A percentile compares a stretch with the other conserved stretches of the same genome.
Conservation (phyloP, 2,797 vertebrate species). For the Botia almorhae region DNA sequence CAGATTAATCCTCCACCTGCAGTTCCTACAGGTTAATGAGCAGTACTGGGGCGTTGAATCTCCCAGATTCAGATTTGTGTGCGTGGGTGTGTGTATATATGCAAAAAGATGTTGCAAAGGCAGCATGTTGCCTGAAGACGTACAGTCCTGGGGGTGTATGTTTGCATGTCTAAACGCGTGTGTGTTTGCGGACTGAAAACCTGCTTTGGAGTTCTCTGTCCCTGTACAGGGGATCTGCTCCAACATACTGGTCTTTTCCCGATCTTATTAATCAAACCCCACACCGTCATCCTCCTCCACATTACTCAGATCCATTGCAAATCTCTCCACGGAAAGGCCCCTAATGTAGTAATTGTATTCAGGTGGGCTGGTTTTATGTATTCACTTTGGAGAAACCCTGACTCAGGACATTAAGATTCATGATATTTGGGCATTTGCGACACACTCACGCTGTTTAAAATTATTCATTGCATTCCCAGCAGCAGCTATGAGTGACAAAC, state of each 20-base stretch:
- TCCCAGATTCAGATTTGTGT: constrained; percentile 66
- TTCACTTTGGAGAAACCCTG: constrained; percentile 68
- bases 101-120: constrained; percentile 62
- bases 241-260: constrained; percentile 54
- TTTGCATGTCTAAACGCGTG: constrained; percentile 51
- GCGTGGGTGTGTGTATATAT: constrained; percentile 54
- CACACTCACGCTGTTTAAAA: constrained; percentile 67
- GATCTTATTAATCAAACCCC: constrained; percentile 67
- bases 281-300: constrained; percentile 61
- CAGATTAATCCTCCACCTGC: constrained; percentile 47
- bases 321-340: constrained; percentile 74
- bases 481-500: constrained; percentile 67
- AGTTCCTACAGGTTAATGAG: constrained; percentile 79
- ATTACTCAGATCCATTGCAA: constrained; percentile 73
- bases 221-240: constrained; percentile 26
- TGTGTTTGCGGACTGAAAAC: constrained; percentile 26
- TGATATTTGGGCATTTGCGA: constrained; percentile 73
- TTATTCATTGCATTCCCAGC: constrained; percentile 76
- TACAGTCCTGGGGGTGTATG: constrained; percentile 60
- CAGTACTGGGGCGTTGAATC: constrained; percentile 62
- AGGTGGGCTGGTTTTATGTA: constrained; percentile 78
- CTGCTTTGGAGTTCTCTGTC: constrained; percentile 11
- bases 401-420: constrained; percentile 71
- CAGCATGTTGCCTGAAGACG: constrained; percentile 61
- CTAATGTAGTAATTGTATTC: constrained; percentile 79